phyloP scores from a whole-genome alignment of 1,140 invertebrate species.

The Drosophila sucinea region DNA sequence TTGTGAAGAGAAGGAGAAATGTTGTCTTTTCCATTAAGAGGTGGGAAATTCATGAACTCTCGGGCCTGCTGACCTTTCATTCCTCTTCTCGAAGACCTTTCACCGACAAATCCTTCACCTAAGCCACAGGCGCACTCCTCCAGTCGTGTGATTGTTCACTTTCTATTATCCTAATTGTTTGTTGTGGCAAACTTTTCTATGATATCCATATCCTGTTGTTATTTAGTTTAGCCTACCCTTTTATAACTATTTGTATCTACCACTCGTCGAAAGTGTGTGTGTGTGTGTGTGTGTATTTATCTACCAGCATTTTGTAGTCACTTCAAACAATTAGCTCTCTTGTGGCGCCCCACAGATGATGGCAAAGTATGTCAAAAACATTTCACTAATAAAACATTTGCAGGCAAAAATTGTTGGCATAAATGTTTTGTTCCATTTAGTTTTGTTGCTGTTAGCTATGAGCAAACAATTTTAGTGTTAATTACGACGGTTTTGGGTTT shows the following conservation, averaged over 20 bases:
- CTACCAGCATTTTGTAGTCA: slow-evolving; percentile 5
- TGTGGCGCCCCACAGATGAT: slow-evolving; percentile 40
- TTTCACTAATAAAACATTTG: slow-evolving; percentile 75
- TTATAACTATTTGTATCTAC: not conserved
- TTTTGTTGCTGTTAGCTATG: slow-evolving; percentile 14
- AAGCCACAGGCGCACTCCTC: too few species aligned
- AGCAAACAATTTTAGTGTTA: slow-evolving; percentile 65
- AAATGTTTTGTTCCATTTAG: slow-evolving; percentile 18
- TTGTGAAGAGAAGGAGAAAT: too few species aligned
- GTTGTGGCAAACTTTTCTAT: not conserved
- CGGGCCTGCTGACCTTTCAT: too few species aligned
- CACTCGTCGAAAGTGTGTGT: not conserved
- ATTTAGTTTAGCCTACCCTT: not conserved
- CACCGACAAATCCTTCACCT: too few species aligned
- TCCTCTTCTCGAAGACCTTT: too few species aligned
- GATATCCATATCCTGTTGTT: not conserved
- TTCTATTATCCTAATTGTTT: not conserved
- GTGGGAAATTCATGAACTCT: too few species aligned
- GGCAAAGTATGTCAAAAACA: slow-evolving; percentile 51
- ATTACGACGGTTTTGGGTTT: slow-evolving; percentile 40
- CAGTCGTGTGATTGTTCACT: too few species aligned
- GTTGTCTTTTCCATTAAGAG: too few species aligned
- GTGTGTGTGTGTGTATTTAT: not conserved
- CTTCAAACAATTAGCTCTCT: slow-evolving; percentile 9
- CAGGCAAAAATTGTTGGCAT: slow-evolving; percentile 67